Evolutionary conservation across 2,888 invertebrate species (phyloP), one percentile per base, ranked within the genome.

Genomic region (Alcis repandata): DNA sequence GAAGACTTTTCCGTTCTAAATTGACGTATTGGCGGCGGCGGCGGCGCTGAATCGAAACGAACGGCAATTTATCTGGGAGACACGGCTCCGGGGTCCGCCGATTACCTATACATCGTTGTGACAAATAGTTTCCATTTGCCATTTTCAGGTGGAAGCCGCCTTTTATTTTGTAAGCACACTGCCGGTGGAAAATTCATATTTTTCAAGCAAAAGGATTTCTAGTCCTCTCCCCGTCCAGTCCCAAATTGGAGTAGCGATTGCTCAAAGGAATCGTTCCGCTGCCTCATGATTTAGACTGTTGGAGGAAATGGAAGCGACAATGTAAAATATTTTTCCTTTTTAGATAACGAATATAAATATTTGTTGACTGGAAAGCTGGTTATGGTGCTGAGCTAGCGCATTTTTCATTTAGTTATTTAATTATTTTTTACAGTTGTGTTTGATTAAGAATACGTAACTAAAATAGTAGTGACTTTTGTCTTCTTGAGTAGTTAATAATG

Each of bases 41-140:
- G 56, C 33, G 40, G 65, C 71, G 70, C 70, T 69, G 70, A 75
- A 76, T 76, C 72, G 76, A 79, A 80, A 81, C 77, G 80, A 77
- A 78, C 72, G 70, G 73, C 77, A 79, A 80, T 83, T 78, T 82
- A 79, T 84, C 71, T 76, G 68, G 71, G 72, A 79, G 79, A 78
- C 78, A 78, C 70, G 71, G 63, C 36, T 69, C 74, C 63, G 69
- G 75, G 79, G 80, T 78, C 80, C 80, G 82, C 79, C 82, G 80
- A 80, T 85, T 82, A 83, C 80, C 72, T 71, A 73, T 68, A 75
- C 76, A 76, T 76, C 75, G 70, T 74, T 68, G 74, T 83, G 83
- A 86, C 80, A 85, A 84, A 86, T 86, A 82, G 80, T 85, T 70
- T 80, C 79, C 79, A 82, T 83, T 85, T 82, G 76, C 77, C 71